A percentile compares a stretch with the other conserved stretches of the same genome.
phyloP scores from a whole-genome alignment of 2,888 invertebrate genomes.

The Tuberolachnus salignus region DNA sequence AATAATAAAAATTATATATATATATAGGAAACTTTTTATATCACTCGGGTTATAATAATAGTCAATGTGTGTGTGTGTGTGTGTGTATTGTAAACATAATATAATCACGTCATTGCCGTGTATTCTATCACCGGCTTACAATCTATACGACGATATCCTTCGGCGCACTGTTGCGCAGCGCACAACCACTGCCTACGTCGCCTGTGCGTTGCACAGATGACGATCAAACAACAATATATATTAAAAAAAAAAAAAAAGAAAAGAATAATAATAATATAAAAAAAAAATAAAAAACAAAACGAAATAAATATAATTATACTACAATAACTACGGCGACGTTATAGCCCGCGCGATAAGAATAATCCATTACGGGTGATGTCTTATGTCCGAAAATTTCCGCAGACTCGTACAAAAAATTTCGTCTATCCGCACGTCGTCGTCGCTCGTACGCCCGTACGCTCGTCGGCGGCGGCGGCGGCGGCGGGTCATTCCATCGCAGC shows the following conservation, averaged over 20 bases:
- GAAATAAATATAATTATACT: neutral
- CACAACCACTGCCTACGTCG: too few species aligned
- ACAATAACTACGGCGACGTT: neutral
- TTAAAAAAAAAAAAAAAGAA: neutral
- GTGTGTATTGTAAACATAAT: constrained; percentile 28
- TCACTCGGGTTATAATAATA: too few species aligned
- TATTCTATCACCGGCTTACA: constrained; percentile 25
- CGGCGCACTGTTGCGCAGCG: neutral
- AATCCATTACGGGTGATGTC: neutral
- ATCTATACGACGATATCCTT: constrained; percentile 42
- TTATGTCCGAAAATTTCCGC: neutral
- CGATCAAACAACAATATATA: neutral
- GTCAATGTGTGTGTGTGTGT: neutral
- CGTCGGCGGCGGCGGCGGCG: too few species aligned
- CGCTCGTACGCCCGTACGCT: too few species aligned
- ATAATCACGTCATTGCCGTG: constrained; percentile 48
- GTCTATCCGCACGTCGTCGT: too few species aligned
- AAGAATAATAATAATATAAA: neutral
- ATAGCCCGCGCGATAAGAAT: too few species aligned
- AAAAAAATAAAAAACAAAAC: neutral
- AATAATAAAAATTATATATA: neutral
- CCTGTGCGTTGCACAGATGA: neutral
- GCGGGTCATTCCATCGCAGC: too few species aligned
- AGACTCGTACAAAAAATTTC: neutral
- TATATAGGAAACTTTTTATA: too few species aligned